Evolutionary conservation across 1,140 invertebrate genomes (phyloP), one percentile per base, ranked within the genome.

Genomic region (Caenorhabditis tropicalis): DNA sequence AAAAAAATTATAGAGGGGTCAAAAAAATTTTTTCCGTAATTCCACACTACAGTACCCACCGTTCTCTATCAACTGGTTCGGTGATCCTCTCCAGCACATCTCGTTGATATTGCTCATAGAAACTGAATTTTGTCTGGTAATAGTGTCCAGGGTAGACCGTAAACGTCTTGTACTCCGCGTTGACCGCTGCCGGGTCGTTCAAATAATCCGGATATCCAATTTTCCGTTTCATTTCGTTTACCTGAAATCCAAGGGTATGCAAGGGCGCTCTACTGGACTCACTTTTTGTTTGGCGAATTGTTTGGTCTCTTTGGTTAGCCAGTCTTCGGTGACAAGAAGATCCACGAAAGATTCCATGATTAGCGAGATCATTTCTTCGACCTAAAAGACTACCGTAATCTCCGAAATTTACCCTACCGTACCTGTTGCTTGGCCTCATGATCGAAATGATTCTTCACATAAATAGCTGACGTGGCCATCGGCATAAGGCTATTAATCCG

Each of bases 301-400:
- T 87, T 95, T 92, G 0, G 96, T 97, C 90, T 95, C 95, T 79
- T 95, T 93, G 88, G 96, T 95, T 95, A 97, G 96, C 96, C 96
- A 97, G 85, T 95, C 93, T 92, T 96, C 96, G 90, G 96, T 95
- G 10, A 94, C 93, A 1, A 97, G 91, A 0, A 96, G 92, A 88
- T 96, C 95, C 86, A 95, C 95, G 89, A 97, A 96, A 4, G 96
- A 95, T 88, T 95, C 95, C 48, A 95, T 92, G 70, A 97, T 95
- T 0, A 94, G 95, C 79, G 94, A 94, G 49, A 96, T 96, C 95
- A 96, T 89, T 82, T 90, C 89, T 85, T 91, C 90, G 21, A 91
- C 90, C 84, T 85, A 39, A 82, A 81, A 74, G n/a, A n/a, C n/a
- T n/a, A n/a, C n/a, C n/a, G n/a, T n/a, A n/a, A n/a, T n/a, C n/a